Evolutionary conservation across 2,888 invertebrate species (phyloP).

Genomic region (Crematogaster levior): DNA sequence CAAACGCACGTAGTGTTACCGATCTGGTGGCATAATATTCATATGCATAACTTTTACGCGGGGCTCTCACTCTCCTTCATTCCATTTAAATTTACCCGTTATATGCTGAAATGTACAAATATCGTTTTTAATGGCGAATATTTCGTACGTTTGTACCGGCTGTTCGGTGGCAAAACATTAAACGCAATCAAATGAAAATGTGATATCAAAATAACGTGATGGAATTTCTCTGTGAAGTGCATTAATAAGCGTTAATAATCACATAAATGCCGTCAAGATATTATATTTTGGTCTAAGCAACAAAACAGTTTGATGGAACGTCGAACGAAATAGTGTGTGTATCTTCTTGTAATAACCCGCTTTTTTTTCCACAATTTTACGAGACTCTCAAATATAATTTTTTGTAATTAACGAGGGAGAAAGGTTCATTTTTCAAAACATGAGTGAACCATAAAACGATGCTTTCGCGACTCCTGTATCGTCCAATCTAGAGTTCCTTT

Average conservation of each 20-base stretch:
- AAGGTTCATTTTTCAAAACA: not conserved
- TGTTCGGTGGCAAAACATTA: slow-evolving; percentile 54
- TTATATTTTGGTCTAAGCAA: slow-evolving; percentile 25
- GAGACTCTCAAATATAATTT: not conserved
- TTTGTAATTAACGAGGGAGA: not conserved
- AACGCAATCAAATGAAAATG: slow-evolving; percentile 56
- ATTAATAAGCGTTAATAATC: slow-evolving; percentile 54
- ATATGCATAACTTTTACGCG: slow-evolving; percentile 56
- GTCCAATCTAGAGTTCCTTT: not conserved
- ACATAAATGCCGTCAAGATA: slow-evolving; percentile 33
- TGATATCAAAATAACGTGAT: slow-evolving; percentile 53
- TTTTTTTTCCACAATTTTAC: not conserved
- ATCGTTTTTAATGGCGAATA: slow-evolving; percentile 55
- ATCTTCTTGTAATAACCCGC: not conserved
- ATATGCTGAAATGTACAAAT: slow-evolving; percentile 52
- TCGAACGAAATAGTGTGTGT: not conserved
- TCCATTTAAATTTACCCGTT: slow-evolving; percentile 53
- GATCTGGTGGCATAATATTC: slow-evolving; percentile 53
- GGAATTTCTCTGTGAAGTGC: slow-evolving; percentile 49
- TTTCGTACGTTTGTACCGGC: slow-evolving; percentile 51
- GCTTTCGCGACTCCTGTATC: no score
- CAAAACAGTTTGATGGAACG: not conserved
- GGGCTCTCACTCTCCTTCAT: slow-evolving; percentile 50
- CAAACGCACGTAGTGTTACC: slow-evolving; percentile 44
- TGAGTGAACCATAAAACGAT: not conserved